Evolutionary conservation across 2,113 vertebrate genomes (phyloP).

Genomic region (Dasyornis broadbenti): DNA sequence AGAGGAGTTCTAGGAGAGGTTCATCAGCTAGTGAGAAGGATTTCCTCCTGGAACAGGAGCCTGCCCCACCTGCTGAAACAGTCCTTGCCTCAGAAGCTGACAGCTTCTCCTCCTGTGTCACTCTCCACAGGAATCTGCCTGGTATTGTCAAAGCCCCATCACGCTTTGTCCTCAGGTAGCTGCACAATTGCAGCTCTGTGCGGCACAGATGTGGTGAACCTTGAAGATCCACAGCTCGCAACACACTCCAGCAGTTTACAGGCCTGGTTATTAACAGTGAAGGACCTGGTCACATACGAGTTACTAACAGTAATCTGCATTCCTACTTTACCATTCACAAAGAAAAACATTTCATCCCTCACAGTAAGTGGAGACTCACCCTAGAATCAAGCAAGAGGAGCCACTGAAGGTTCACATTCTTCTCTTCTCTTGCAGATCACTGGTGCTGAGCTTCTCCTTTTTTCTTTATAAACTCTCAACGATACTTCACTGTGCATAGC

Average conservation of each 20-base stretch:
- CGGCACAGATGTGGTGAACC: neutral
- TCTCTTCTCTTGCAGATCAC: neutral
- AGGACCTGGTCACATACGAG: neutral
- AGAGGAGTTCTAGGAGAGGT: neutral
- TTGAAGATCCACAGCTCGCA: neutral
- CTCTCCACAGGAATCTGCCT: neutral
- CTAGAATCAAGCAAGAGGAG: neutral
- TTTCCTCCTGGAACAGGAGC: accelerated
- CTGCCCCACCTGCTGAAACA: neutral
- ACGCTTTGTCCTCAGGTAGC: neutral
- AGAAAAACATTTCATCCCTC: neutral
- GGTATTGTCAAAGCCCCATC: neutral
- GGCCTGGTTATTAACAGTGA: neutral
- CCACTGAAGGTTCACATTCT: neutral
- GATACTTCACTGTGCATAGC: neutral
- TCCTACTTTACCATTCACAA: neutral
- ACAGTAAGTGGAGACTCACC: neutral
- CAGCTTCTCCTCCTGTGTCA: neutral
- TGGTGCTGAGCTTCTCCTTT: neutral
- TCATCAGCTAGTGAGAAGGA: neutral
- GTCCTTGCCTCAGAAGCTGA: neutral
- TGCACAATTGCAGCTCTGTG: neutral
- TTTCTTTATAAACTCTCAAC: neutral
- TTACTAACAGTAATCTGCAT: neutral
- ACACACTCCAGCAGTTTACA: neutral